phyloP scores from a whole-genome alignment of 2,797 vertebrate species.

The Cheirogaleus major region DNA sequence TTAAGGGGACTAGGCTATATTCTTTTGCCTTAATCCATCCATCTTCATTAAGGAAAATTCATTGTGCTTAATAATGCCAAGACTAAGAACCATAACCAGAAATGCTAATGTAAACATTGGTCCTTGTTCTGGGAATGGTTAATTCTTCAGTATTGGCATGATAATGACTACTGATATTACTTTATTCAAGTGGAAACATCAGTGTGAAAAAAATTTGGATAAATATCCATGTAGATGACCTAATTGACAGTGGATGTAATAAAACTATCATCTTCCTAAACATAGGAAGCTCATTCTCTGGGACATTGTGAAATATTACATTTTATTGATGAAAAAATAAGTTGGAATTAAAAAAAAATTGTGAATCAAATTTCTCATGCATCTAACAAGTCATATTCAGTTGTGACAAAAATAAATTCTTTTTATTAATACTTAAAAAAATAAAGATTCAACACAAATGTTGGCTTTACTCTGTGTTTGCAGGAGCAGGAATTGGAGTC shows the following conservation, averaged over 20 bases:
- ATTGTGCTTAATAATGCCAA: conserved; percentile 19
- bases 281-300: background rate
- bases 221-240: background rate
- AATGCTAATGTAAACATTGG: background rate
- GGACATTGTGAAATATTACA: background rate
- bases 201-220: background rate
- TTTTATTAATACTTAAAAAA: background rate
- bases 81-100: background rate
- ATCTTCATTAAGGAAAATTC: background rate
- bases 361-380: background rate
- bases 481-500: background rate
- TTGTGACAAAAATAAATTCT: background rate
- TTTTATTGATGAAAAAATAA: conserved; percentile 45
- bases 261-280: background rate
- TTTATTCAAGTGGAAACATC: background rate
- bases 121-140: background rate
- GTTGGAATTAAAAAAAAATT: background rate
- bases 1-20: background rate
- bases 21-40: conserved; percentile 52
- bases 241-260: background rate
- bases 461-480: background rate
- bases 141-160: background rate
- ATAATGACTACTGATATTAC: background rate
- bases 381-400: background rate
- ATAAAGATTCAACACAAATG: background rate